Base-by-base conservation (phyloP, 2,797 vertebrate genomes). In the Acropternis orthonyx region DNA sequence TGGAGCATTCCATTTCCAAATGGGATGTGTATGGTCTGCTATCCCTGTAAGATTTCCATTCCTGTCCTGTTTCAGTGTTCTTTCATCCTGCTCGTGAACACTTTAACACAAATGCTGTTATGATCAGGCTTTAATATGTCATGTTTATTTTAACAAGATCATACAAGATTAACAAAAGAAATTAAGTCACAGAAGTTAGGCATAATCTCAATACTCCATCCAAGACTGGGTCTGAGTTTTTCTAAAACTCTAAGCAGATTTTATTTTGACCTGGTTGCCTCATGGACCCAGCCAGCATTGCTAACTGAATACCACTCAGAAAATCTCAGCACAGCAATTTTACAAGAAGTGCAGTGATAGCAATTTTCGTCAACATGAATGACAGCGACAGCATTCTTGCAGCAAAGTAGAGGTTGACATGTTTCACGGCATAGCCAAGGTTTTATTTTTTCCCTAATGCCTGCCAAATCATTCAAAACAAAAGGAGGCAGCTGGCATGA, bases 401-500 rank as follows among this genome's bases (percentile, higher is more conserved):
- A 68, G 26, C 52, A 85, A 88, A 74, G 39, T 82, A 88, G 54
- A 73, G 44, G 14, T 67, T 58, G 66, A 81, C 14, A 23, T 23
- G 43, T 82, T 96, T 79, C 52, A 22, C 0, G 0, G 43, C 34
- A 52, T 30, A 81, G 68, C 21, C 71, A 89, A 87, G 77, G 72
- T 48, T 66, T 89, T 63, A 11, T 61, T 92, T 95, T 91, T 90
- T 20, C 43, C 48, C 34, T 39, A 27, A 55, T 55, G 74, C 41
- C 61, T 95, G 83, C 52, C 81, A 95, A 93, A 92, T 30, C 41
- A 55, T 84, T 94, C 75, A 75, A 93, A 95, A 83, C 36, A 83
- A 93, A 89, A 94, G 44, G 49, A 94, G 52, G 55, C 28, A 52
- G 30, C 26, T 93, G 90, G 88, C 52, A 94, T 61, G 51, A 74